Evolutionary conservation across 2,113 vertebrate genomes (phyloP), one percentile per base, ranked within the genome.

Genomic region (Beaufortia kweichowensis): DNA sequence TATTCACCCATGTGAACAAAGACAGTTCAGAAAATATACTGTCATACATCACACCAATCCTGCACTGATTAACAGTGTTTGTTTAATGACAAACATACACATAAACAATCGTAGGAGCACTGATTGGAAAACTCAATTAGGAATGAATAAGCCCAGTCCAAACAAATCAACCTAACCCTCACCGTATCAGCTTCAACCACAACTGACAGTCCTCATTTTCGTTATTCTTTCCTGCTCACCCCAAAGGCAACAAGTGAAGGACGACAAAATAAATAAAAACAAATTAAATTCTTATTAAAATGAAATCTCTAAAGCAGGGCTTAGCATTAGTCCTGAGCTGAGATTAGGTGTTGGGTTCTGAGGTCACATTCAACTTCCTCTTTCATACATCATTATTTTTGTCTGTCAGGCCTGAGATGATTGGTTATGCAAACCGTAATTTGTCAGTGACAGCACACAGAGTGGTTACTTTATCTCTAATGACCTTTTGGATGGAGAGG

Each of bases 401-500:
- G 79, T 82, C 83, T 88, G 85, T 87, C 88, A 87, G 80, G 76
- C 68, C 6, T 31, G 17, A 70, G 83, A 88, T 86, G 85, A 90
- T 90, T 90, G 87, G 86, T 87, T 89, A 90, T 89, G 89, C 87
- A 86, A 88, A 86, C 83, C 85, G 84, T 89, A 86, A 87, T 89
- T 91, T 87, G 87, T 87, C 84, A 85, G 55, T 88, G 90, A 88
- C 89, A 90, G 85, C 72, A 60, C 81, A 83, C 80, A 26, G 84
- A 86, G 85, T 82, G 88, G 85, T 80, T 87, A 86, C 84, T 89
- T 87, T 87, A 83, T 82, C 87, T 89, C 88, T 91, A 92, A 91
- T 88, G 83, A 85, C 71, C 63, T 56, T 82, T 89, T 78, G 85
- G 65, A 63, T 77, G 82, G 76, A 84, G 62, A 79, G 68, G 48